A percentile compares a stretch with the other conserved stretches of the same genome.
These are phyloP conservation scores for Tetropium fuscum DNA, from an alignment of 2,888 invertebrate species.

Conservation along the genomic window DNA sequence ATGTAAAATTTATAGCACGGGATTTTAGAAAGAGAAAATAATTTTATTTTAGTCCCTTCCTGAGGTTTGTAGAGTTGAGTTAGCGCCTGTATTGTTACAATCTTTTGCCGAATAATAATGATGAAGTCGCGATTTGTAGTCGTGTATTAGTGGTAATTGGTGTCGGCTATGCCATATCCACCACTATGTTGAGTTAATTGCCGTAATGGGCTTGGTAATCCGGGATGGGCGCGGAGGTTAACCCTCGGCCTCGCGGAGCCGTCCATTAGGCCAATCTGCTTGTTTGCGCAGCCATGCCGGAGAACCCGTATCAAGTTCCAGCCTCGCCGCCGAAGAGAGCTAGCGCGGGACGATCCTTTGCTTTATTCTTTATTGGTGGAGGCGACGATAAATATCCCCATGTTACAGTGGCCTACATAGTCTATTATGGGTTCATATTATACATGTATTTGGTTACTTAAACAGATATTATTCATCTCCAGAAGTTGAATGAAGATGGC, in stretches of 20 bases:
- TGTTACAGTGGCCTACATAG: too few species aligned
- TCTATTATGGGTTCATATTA: too few species aligned
- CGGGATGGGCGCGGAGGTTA: constrained; percentile 61
- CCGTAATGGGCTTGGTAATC: constrained; percentile 61
- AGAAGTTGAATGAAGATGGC: too few species aligned
- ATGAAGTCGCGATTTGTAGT: not conserved
- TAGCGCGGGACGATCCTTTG: constrained; percentile 8
- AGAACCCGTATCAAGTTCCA: constrained; percentile 45
- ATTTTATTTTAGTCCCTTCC: too few species aligned
- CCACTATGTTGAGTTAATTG: constrained; percentile 52
- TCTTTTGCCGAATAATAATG: not conserved
- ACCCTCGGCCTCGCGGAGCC: constrained; percentile 63
- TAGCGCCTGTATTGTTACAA: too few species aligned
- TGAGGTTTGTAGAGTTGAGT: too few species aligned
- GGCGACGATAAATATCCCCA: not conserved
- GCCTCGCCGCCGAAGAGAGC: constrained; percentile 13
- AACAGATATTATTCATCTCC: too few species aligned
- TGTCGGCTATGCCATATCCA: constrained; percentile 11
- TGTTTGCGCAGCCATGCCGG: constrained; percentile 61
- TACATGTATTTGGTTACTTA: too few species aligned
- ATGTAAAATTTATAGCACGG: too few species aligned
- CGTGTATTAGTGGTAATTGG: constrained; percentile 24
- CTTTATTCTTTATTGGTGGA: constrained; percentile 19
- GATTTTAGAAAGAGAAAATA: too few species aligned
- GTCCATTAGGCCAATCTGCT: constrained; percentile 64